phyloP scores from a whole-genome alignment of 35 echinoderm and acorn worm species.

The Holothuria glaberrima region DNA sequence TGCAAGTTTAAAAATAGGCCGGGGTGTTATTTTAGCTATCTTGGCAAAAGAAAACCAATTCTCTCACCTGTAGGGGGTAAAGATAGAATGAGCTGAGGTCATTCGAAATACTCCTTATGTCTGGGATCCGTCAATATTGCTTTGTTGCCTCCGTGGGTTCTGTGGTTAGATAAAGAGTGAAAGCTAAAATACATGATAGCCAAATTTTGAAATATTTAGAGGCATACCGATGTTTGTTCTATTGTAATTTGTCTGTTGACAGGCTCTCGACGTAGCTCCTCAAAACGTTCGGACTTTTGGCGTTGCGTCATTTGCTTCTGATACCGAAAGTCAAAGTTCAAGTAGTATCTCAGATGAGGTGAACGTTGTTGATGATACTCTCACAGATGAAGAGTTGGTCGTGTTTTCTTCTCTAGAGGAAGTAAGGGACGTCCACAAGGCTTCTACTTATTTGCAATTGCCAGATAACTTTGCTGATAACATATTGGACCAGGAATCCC shows the following conservation, averaged over 20 bases:
- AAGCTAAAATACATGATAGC: too few species aligned
- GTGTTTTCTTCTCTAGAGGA: slow-evolving; percentile 19
- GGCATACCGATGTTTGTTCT: background rate
- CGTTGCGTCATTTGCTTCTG: slow-evolving; percentile 3
- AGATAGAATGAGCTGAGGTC: too few species aligned
- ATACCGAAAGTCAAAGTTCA: background rate
- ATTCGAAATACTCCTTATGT: too few species aligned
- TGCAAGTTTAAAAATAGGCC: background rate
- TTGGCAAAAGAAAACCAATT: background rate
- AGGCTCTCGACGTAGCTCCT: slow-evolving; percentile 25
- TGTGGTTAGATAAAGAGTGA: too few species aligned
- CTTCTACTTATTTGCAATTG: slow-evolving; percentile 19
- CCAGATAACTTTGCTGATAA: slow-evolving; percentile 29
- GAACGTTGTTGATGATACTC: background rate
- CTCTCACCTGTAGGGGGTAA: too few species aligned
- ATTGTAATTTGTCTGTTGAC: background rate
- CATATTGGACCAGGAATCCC: background rate
- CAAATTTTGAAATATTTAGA: too few species aligned
- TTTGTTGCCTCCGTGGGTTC: too few species aligned
- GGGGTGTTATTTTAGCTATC: background rate
- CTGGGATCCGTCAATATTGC: too few species aligned
- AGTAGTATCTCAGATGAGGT: too few species aligned
- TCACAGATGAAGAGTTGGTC: slow-evolving; percentile 12
- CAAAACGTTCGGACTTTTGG: background rate
- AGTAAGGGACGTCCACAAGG: background rate